These are phyloP conservation scores for Sinocyclocheilus rhinocerous DNA, from an alignment of 2,113 vertebrate genomes.

Conservation along the genomic window DNA sequence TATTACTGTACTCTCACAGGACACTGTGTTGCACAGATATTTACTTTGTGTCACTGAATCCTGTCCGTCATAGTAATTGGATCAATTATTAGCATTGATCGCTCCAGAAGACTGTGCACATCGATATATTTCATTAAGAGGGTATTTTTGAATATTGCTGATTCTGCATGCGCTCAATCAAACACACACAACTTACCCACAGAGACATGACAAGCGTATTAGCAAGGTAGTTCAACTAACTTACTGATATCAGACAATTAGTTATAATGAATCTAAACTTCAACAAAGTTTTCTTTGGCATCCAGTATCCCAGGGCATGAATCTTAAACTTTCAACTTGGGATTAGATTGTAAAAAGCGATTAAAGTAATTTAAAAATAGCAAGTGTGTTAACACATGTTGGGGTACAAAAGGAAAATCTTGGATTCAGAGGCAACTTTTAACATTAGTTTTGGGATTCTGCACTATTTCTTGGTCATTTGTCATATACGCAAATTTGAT, in stretches of 20 bases:
- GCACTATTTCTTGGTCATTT: background rate
- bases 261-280: background rate
- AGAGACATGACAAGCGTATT: background rate
- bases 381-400: background rate
- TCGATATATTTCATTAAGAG: conserved; percentile 44
- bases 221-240: background rate
- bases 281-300: background rate
- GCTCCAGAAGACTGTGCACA: conserved; percentile 38
- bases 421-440: background rate
- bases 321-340: background rate
- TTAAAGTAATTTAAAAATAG: background rate
- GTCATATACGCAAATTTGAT: background rate
- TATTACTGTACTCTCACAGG: conserved; percentile 2
- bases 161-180: conserved; percentile 15
- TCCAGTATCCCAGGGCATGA: background rate
- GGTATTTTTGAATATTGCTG: conserved; percentile 43
- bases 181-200: background rate
- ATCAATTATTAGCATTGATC: conserved; percentile 54
- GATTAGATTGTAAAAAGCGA: background rate
- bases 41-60: conserved; percentile 40
- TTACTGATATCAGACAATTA: background rate
- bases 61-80: conserved; percentile 37
- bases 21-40: conserved; percentile 13
- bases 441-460: background rate
- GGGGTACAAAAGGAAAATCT: background rate